A percentile compares a stretch with the other conserved stretches of the same genome.
Conservation (phyloP, 1,140 invertebrate species). For the Condylostylus longicornis region DNA sequence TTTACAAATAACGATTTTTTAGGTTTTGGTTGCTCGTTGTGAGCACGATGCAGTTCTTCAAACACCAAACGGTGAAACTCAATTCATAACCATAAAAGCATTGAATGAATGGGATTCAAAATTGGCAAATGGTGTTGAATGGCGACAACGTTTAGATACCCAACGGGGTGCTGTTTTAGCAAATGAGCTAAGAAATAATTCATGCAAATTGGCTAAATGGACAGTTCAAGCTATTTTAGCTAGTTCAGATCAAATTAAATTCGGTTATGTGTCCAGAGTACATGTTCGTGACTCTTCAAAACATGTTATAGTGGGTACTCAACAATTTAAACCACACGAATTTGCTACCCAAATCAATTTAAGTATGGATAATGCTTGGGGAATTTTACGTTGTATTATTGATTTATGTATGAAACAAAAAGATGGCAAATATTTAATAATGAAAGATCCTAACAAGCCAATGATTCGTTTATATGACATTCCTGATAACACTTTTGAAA, state of each 20-base stretch:
- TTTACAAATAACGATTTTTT: neutral
- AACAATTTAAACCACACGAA: constrained; percentile 96
- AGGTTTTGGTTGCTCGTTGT: constrained; percentile 73
- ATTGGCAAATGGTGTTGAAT: constrained; percentile 89
- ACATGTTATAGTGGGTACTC: constrained; percentile 94
- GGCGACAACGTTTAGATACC: constrained; percentile 92
- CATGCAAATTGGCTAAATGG: constrained; percentile 98
- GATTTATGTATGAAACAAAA: constrained; percentile 97
- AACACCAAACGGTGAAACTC: constrained; percentile 78
- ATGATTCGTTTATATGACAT: constrained; percentile 93
- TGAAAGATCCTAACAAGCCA: constrained; percentile 99
- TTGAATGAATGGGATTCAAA: constrained; percentile 99
- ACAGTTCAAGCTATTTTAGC: constrained; percentile 92
- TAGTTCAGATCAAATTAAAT: constrained; percentile 94
- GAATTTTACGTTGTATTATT: constrained; percentile 93
- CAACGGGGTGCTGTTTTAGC: constrained; percentile 96
- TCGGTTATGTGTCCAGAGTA: constrained; percentile 93
- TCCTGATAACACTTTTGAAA: constrained; percentile 95
- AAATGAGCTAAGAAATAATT: constrained; percentile 96
- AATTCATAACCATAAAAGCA: constrained; percentile 93
- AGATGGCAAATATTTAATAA: constrained; percentile 93
- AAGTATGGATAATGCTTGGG: constrained; percentile 99
- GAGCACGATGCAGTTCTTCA: constrained; percentile 93
- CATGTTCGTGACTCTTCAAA: constrained; percentile 87
- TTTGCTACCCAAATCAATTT: constrained; percentile 98